Conservation (phyloP, 2,888 invertebrate genomes). For the Drosophila paucipuncta region DNA sequence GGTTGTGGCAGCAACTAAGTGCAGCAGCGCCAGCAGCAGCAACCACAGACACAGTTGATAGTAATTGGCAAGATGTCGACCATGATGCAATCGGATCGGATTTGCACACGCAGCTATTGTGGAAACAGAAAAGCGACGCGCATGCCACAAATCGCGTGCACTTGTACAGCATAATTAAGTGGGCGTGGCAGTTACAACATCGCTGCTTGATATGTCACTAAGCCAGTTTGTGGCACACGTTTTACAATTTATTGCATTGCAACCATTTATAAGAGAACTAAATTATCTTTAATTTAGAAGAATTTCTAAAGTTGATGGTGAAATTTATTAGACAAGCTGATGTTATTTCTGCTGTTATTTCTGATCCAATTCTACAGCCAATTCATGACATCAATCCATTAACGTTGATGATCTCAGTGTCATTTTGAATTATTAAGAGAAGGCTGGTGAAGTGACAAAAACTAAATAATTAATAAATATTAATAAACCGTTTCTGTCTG, state of each 20-base stretch:
- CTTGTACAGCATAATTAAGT: conserved; percentile 10
- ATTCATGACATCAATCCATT: not conserved
- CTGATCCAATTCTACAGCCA: not conserved
- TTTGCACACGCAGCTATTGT: conserved; percentile 22
- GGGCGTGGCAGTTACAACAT: conserved; percentile 38
- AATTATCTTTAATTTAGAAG: not conserved
- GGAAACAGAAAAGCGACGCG: conserved; percentile 25
- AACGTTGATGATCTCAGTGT: conserved; percentile 1
- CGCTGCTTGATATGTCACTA: conserved; percentile 22
- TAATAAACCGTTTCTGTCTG: not conserved
- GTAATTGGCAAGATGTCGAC: conserved; percentile 38
- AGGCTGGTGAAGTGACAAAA: not conserved
- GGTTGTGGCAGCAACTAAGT: conserved; percentile 22
- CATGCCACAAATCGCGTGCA: conserved; percentile 43
- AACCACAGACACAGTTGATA: conserved; percentile 25
- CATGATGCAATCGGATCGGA: conserved; percentile 54
- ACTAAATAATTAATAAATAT: not conserved
- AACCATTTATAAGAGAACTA: not conserved
- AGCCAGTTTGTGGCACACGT: conserved; percentile 25
- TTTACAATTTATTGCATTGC: not conserved
- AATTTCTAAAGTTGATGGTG: not conserved
- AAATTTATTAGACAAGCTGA: not conserved
- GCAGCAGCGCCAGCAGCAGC: conserved; percentile 1
- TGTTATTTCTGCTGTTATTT: not conserved
- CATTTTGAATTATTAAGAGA: not conserved